These are phyloP conservation scores for Pangasius mekongensis DNA, from an alignment of 2,797 vertebrate species.

Conservation along the genomic window DNA sequence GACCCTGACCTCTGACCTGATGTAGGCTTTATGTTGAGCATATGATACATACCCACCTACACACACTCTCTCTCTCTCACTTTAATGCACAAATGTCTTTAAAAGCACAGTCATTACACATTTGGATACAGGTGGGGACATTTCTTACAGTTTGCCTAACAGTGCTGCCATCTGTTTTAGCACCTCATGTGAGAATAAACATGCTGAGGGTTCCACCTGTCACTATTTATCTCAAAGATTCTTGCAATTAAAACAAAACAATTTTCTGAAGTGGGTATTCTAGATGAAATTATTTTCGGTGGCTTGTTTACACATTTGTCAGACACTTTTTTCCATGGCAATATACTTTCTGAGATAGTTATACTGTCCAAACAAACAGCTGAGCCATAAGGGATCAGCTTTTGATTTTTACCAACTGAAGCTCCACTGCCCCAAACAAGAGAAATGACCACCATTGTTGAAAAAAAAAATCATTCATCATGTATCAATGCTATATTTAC, in stretches of 20 bases:
- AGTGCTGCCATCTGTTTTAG: constrained; percentile 47
- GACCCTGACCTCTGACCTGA: background rate
- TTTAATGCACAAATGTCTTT: background rate
- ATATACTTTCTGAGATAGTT: background rate
- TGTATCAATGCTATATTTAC: background rate
- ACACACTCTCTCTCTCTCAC: background rate
- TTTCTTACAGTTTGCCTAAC: constrained; percentile 40
- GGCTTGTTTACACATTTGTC: background rate
- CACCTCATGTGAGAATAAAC: constrained; percentile 23
- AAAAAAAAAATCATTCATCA: background rate
- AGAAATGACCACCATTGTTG: background rate
- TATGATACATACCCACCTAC: constrained; percentile 10
- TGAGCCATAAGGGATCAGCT: background rate
- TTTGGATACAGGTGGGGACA: constrained; percentile 39
- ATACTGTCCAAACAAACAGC: background rate
- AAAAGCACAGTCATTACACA: constrained; percentile 19
- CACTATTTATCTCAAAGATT: constrained; percentile 4
- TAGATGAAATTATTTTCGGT: background rate
- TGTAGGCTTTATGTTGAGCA: constrained; percentile 6
- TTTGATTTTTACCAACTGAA: background rate
- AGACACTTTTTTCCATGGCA: background rate
- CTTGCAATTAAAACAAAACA: constrained; percentile 23
- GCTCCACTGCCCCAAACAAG: background rate
- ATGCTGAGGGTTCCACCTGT: constrained; percentile 17
- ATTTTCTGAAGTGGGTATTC: background rate